Evolutionary conservation across 2,113 vertebrate species (phyloP), one percentile per base, ranked within the genome.

Genomic region (Atrichornis clamosus): DNA sequence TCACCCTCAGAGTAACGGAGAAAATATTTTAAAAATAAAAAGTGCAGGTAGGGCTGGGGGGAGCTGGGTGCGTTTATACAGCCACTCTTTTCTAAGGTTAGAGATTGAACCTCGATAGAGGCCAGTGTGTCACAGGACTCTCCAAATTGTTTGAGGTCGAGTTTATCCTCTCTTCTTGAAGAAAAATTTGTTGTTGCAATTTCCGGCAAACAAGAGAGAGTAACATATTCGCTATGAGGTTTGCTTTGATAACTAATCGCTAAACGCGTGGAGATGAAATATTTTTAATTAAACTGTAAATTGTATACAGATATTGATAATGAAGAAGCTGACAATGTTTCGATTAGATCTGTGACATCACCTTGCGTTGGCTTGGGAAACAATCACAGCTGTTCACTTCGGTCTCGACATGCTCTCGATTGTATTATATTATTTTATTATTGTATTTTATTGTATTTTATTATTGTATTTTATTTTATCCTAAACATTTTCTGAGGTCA

Each of bases 211-310:
- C 78, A 74, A 15, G 27, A 53, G 53, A 30, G 75, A 58, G 24
- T 47, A 26, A n/a, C 63, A 24, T 9, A 41, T 47, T 82, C 49
- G 13, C 75, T 52, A 0, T 22, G 67, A 41, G 22, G 50, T 62
- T 74, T 49, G n/a, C 67, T 90, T 82, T 74, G 53, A 63, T 80
- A 80, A 58, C 63, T 65, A 33, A 84, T 60, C 33, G 26, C 85
- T 60, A 56, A 80, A 76, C 2, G 46, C 39, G 30, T 2, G 7
- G 32, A 85, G n/a, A 84, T 50, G 6, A 88, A 86, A 73, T 90
- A 80, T 74, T 93, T 96, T 35, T 80, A 94, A 96, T 96, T 86
- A 77, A 88, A 69, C 58, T 83, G 85, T 70, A 86, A 94, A 86
- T 93, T 77, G 79, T 60, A 9, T 23, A 50, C 63, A 70, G 63